phyloP scores from a whole-genome alignment of 2,113 vertebrate species.

The Ictidomys tridecemlineatus region DNA sequence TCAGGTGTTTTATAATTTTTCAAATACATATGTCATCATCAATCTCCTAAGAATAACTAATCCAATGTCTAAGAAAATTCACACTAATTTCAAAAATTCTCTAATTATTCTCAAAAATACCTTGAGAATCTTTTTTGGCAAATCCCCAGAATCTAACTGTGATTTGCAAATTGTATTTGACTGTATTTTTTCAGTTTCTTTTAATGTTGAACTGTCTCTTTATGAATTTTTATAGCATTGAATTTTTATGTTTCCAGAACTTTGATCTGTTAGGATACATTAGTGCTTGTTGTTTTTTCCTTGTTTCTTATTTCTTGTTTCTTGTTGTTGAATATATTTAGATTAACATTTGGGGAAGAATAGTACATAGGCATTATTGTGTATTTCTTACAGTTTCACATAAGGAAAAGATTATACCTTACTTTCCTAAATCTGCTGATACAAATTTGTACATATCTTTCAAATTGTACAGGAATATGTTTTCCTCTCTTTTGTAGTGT shows the following conservation, averaged over 20 bases:
- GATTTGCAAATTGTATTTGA: background rate
- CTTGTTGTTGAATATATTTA: background rate
- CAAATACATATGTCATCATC: background rate
- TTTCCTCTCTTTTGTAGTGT: background rate
- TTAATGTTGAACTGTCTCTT: background rate
- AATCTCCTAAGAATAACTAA: background rate
- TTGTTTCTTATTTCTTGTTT: background rate
- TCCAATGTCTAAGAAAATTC: background rate
- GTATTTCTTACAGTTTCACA: background rate
- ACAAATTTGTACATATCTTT: background rate
- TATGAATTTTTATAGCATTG: background rate
- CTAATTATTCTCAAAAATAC: background rate
- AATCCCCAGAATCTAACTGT: background rate
- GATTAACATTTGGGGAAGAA: background rate
- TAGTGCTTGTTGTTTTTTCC: background rate
- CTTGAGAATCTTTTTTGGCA: background rate
- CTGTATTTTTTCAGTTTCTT: background rate
- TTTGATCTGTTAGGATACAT: background rate
- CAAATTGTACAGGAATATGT: background rate
- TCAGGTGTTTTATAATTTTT: background rate
- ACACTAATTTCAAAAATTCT: background rate
- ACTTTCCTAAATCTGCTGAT: background rate
- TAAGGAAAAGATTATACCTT: background rate
- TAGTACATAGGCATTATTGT: background rate
- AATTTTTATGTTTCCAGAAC: background rate